These are phyloP conservation scores for Corythornis vintsioides DNA, from an alignment of 2,113 vertebrate species.

Conservation along the genomic window DNA sequence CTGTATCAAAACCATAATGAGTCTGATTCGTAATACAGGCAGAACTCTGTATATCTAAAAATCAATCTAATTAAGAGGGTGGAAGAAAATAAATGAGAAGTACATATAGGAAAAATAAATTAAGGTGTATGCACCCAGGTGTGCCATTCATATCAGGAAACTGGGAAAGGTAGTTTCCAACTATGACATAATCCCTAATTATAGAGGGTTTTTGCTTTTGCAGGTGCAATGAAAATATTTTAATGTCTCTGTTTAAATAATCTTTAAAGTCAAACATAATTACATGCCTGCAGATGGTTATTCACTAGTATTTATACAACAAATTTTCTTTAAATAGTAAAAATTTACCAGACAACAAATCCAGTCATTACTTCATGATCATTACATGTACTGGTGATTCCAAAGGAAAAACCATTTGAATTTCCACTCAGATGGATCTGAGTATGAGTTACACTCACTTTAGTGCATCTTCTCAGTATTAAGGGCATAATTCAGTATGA, in stretches of 20 bases:
- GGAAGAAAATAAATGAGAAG: neutral
- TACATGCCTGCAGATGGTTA: conserved; percentile 54
- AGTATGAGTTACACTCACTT: neutral
- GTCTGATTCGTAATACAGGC: neutral
- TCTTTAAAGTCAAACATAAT: conserved; percentile 49
- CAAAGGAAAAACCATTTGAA: neutral
- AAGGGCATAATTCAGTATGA: neutral
- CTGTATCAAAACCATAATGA: neutral
- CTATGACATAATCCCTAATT: conserved; percentile 28
- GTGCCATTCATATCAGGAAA: neutral
- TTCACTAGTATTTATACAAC: conserved; percentile 28
- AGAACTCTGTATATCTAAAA: neutral
- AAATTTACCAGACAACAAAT: conserved; percentile 45
- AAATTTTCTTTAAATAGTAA: conserved; percentile 47
- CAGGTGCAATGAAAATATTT: conserved; percentile 55
- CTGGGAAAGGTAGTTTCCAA: conserved; percentile 5
- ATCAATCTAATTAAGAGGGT: neutral
- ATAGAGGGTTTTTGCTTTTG: conserved; percentile 40
- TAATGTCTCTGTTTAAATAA: conserved; percentile 27
- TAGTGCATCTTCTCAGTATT: neutral
- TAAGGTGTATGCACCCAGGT: neutral
- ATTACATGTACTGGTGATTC: neutral
- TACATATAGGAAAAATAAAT: neutral
- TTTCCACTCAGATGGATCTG: neutral
- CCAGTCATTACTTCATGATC: conserved; percentile 5